phyloP scores from a whole-genome alignment of 2,113 vertebrate genomes.

The Plecotus auritus region DNA sequence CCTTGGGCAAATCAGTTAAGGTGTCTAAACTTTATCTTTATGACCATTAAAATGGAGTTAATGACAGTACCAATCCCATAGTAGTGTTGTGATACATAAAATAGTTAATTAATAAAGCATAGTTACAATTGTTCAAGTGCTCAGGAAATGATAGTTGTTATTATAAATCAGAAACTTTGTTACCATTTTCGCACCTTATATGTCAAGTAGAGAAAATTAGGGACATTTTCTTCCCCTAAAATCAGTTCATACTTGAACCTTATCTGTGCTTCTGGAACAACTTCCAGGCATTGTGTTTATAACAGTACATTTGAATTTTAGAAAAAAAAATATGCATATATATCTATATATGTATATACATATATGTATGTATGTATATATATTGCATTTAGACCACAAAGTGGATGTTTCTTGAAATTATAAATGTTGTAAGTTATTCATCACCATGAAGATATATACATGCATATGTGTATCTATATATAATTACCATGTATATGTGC shows the following conservation, averaged over 20 bases:
- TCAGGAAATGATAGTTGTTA: neutral
- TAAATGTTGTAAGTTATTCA: neutral
- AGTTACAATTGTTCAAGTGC: neutral
- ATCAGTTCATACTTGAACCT: neutral
- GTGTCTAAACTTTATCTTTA: neutral
- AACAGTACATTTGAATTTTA: neutral
- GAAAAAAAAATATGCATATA: no score
- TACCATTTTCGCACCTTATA: neutral
- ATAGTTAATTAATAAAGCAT: neutral
- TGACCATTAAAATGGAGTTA: neutral
- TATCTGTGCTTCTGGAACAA: neutral
- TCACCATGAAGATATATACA: neutral
- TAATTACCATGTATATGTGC: neutral
- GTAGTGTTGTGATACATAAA: neutral
- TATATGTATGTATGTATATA: neutral
- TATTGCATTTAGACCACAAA: neutral
- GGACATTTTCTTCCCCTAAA: neutral
- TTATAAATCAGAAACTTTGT: neutral
- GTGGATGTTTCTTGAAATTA: neutral
- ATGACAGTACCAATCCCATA: neutral
- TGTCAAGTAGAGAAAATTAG: neutral
- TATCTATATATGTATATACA: no score
- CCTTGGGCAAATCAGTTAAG: neutral
- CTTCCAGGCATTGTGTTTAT: neutral
- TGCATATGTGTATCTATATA: neutral